Conservation (phyloP, 2,888 invertebrate genomes). For the Eilema sororculum region DNA sequence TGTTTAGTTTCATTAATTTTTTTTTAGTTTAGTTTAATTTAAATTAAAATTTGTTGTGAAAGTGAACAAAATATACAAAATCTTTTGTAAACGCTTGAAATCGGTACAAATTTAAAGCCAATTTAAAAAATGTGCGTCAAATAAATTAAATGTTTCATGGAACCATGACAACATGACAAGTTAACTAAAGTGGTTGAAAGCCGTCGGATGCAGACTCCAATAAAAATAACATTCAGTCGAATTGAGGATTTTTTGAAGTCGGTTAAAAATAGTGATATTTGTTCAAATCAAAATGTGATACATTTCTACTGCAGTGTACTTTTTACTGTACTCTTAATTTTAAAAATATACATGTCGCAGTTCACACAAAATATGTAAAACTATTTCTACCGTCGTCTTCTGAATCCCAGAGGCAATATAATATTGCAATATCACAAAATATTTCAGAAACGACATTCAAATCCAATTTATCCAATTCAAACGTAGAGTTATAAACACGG, state of each 20-base stretch:
- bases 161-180: background rate
- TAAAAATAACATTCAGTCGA: background rate
- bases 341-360: background rate
- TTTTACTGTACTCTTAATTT: background rate
- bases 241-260: too few relatives aligned
- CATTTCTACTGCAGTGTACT: background rate
- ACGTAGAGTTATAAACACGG: conserved; percentile 34
- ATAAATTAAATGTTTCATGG: conserved; percentile 7
- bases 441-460: conserved; percentile 13
- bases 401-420: conserved; percentile 12
- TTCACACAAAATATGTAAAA: background rate
- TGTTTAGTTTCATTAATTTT: too few relatives aligned
- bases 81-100: conserved; percentile 7
- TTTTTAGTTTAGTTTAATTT: too few relatives aligned
- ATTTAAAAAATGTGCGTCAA: conserved; percentile 2
- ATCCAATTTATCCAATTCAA: conserved; percentile 18
- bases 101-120: conserved; percentile 5
- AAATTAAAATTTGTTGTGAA: conserved; percentile 23
- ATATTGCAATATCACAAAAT: conserved; percentile 13
- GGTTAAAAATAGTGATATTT: background rate
- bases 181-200: background rate
- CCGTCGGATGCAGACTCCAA: background rate
- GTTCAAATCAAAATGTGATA: background rate
- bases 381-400: background rate
- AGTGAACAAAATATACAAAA: conserved; percentile 23